Evolutionary conservation across 2,888 invertebrate genomes (phyloP), one percentile per base, ranked within the genome.

Genomic region (Chelonus formosanus): DNA sequence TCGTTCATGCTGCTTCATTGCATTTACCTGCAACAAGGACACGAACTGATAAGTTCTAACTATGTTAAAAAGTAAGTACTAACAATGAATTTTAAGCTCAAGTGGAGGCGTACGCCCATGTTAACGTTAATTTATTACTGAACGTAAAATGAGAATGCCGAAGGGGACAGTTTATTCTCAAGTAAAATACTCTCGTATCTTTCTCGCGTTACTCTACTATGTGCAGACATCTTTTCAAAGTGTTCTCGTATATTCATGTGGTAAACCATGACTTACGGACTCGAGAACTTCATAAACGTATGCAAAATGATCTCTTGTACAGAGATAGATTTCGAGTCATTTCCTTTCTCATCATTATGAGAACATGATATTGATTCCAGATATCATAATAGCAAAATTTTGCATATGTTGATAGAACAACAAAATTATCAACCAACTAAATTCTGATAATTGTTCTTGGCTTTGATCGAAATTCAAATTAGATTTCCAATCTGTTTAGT

Each of bases 51-150:
- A 8, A 32, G 47, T 34, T 58, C 4, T 10, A 47, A 45, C 47
- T 48, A 35, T 35, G 35, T 7, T 47, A 47, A 58, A 48, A 47
- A 32, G 47, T 32, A 44, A 44, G 48, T 10, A 20, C 10, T 5
- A 48, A 48, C 20, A 20, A 5, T 48, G 47, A 34, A 48, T 57
- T 43, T 57, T 5, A 60, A 52, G 40, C 36, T 52, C 34, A 20
- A 32, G 59, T 35, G 59, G 45, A 48, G 34, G 59, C 59, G 59
- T 48, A 48, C 35, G 50, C 35, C 8, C 45, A 47, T 36, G 44
- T 60, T 47, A 50, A 60, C 47, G 60, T 40, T 50, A 50, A 60
- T 60, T 50, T 60, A 52, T 52, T 44, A 31, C 10, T 8, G 40
- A 31, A 32, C 52, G 34, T 5, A 32, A 32, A 8, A 52, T 59